Base-by-base conservation (phyloP, 2,113 vertebrate genomes). In the Tylochromis polylepis region DNA sequence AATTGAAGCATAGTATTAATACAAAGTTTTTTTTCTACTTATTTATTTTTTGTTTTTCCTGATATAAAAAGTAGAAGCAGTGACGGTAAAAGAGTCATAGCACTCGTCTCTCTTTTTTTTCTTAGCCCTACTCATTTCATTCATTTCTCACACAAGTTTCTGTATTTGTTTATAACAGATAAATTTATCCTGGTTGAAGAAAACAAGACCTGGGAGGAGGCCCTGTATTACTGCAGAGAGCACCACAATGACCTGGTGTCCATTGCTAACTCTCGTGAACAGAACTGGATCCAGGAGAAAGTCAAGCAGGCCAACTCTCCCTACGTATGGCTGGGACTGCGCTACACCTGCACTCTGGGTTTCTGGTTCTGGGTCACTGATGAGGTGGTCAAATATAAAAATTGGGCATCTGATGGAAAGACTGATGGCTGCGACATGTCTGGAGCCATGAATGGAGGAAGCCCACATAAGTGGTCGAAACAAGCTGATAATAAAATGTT, bases 141-240 rank as follows among this genome's bases (percentile, higher is more conserved):
- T n/a, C n/a, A n/a, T n/a, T n/a, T n/a, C n/a, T n/a, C n/a, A n/a
- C n/a, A n/a, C 0, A 60, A 60, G 29, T 18, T 38, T 36, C 34
- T 36, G 34, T 36, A 4, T 60, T 60, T 72, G 0, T 72, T 8
- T 46, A 2, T 34, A 15, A 16, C 62, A 93, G 88, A 90, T 29
- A 24, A 86, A 18, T 31, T 60, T 0, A 60, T 60, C 58, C 58
- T 60, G 27, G 5, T 60, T 15, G 11, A 18, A 2, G 0, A 55
- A 24, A 56, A 2, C 0, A 79, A 59, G 83, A 85, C 57, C 18
- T 90, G 92, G 90, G 6, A 29, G 15, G 27, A 92, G 3, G 92
- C 90, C 70, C 1, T 89, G 3, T 1, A 53, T n/a, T 46, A 90
- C 75, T 91, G 91, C 86, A 85, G 86, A 60, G 2, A 70, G 15